These are phyloP conservation scores for Phaetusa simplex DNA, from an alignment of 2,113 vertebrate species.

Conservation along the genomic window DNA sequence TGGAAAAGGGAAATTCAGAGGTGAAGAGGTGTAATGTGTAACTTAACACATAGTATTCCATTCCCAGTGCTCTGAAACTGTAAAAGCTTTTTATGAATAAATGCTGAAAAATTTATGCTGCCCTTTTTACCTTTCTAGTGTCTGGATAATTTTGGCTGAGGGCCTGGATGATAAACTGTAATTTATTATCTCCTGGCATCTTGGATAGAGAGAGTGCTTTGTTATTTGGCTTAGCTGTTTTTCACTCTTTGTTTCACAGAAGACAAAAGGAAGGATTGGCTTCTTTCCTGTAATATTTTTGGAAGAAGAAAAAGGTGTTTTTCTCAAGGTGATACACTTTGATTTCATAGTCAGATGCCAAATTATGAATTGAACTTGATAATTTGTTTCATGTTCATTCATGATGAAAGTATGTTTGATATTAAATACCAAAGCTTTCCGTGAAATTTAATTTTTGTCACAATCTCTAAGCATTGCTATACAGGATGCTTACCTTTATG, in stretches of 20 bases:
- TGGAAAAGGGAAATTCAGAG: background rate
- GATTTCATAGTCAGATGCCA: conserved; percentile 45
- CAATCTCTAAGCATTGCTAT: background rate
- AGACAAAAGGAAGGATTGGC: background rate
- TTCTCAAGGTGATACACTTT: conserved; percentile 28
- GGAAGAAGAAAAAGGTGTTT: conserved; percentile 27
- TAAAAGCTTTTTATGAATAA: conserved; percentile 6
- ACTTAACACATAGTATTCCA: background rate
- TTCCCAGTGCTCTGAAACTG: background rate
- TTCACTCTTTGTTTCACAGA: background rate
- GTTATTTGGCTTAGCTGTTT: conserved; percentile 41
- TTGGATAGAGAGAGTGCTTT: conserved; percentile 45
- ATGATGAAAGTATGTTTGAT: conserved; percentile 21
- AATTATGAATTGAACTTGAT: conserved; percentile 36
- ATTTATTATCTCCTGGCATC: conserved; percentile 42
- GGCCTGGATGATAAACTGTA: conserved; percentile 14
- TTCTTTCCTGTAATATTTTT: conserved; percentile 17
- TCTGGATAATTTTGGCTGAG: conserved; percentile 14
- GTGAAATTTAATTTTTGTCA: background rate
- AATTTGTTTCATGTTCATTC: conserved; percentile 55
- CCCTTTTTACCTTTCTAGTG: conserved; percentile 26
- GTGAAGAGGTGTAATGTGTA: background rate
- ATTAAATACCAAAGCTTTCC: background rate
- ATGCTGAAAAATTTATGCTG: conserved; percentile 11
- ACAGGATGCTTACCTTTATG: background rate